Percentiles rank a stretch among this genome's conserved stretches.
Evolutionary conservation across 1,140 invertebrate species (phyloP).

Genomic region (Diorhabda elongata): DNA sequence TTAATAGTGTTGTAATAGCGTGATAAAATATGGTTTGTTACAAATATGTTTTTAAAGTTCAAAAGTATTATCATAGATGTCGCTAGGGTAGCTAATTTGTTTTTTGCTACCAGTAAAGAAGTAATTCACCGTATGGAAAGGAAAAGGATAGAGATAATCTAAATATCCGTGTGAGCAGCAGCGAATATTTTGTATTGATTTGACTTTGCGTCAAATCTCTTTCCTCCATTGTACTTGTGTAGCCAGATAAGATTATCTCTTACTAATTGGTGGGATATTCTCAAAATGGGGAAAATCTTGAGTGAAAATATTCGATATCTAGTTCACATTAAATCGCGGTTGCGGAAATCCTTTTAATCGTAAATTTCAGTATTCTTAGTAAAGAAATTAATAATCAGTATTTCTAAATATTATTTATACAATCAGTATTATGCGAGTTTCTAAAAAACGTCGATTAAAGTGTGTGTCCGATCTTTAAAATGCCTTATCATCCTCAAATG

Average conservation of each 20-base stretch:
- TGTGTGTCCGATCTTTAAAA: background rate
- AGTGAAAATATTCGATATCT: background rate
- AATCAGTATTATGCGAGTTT: conserved; percentile 7
- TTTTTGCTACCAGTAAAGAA: background rate
- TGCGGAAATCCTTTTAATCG: background rate
- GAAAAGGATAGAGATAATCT: background rate
- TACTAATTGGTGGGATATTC: background rate
- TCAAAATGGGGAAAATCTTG: conserved; percentile 8
- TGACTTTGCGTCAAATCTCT: background rate
- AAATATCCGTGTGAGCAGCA: conserved; percentile 6
- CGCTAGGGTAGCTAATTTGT: background rate
- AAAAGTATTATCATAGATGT: background rate
- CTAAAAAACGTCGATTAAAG: background rate
- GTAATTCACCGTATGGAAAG: background rate
- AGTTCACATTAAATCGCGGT: background rate
- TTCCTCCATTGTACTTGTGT: background rate
- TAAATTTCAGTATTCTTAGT: background rate
- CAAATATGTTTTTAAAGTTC: too few relatives aligned
- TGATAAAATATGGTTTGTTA: too few relatives aligned
- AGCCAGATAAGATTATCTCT: background rate
- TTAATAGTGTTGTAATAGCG: too few relatives aligned
- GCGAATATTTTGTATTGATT: background rate
- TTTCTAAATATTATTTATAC: conserved; percentile 9
- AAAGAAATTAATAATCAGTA: background rate
- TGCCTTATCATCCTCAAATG: background rate